Conservation (phyloP, 2,888 invertebrate genomes). For the Aphidoletes aphidimyza region DNA sequence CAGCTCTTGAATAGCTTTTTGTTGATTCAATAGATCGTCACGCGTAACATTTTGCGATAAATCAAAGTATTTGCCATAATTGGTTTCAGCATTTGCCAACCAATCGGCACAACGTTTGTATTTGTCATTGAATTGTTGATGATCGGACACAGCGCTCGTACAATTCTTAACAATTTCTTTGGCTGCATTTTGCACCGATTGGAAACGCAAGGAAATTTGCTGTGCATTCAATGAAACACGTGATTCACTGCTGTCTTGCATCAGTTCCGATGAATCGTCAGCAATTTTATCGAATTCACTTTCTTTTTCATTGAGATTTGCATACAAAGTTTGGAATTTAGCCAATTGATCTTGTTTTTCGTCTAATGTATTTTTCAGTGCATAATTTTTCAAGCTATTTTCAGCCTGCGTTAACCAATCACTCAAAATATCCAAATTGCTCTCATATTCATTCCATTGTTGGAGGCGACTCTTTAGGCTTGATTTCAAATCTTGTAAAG, state of each 20-base stretch:
- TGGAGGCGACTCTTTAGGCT: conserved; percentile 85
- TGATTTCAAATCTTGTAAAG: conserved; percentile 81
- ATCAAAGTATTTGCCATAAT: conserved; percentile 75
- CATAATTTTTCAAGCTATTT: conserved; percentile 84
- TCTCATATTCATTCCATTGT: conserved; percentile 93
- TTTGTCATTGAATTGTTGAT: conserved; percentile 81
- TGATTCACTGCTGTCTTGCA: conserved; percentile 86
- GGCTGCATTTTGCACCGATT: conserved; percentile 87
- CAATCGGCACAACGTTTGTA: conserved; percentile 86
- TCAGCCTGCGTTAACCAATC: conserved; percentile 89
- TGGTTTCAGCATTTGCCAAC: conserved; percentile 79
- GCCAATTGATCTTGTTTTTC: conserved; percentile 91
- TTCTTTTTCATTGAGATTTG: conserved; percentile 84
- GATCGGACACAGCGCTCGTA: conserved; percentile 86
- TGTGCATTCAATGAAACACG: conserved; percentile 88
- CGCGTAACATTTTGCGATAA: conserved; percentile 73
- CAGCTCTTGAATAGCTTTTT: conserved; percentile 78
- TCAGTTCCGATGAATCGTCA: conserved; percentile 85
- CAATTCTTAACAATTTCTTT: conserved; percentile 93
- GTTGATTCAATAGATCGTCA: conserved; percentile 76
- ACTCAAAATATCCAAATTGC: conserved; percentile 82
- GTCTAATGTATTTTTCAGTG: conserved; percentile 83
- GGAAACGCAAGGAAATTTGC: conserved; percentile 89
- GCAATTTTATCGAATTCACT: conserved; percentile 86
- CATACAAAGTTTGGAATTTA: conserved; percentile 86